Conservation (phyloP, 1,140 invertebrate species). For the Tigriopus japonicus region DNA sequence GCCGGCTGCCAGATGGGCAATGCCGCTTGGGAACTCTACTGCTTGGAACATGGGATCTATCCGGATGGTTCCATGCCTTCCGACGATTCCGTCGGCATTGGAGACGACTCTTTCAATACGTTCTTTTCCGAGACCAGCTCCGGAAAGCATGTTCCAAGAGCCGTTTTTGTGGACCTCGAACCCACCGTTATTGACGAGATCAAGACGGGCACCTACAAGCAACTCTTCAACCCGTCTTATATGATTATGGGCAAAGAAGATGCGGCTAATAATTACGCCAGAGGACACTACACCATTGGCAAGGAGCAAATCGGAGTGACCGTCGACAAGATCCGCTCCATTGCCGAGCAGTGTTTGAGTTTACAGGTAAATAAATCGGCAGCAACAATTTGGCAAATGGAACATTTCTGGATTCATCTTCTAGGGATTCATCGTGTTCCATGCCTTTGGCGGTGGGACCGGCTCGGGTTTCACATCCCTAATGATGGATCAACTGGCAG, state of each 20-base stretch:
- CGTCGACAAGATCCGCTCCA: conserved; percentile 25
- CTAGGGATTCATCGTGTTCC: background rate
- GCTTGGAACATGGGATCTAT: conserved; percentile 23
- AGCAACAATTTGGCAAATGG: too few relatives aligned
- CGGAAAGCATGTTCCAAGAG: conserved; percentile 33
- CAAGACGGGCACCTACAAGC: conserved; percentile 30
- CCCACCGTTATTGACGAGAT: conserved; percentile 33
- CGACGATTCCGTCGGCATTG: conserved; percentile 32
- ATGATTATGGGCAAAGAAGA: conserved; percentile 40
- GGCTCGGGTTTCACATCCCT: background rate
- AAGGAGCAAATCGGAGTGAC: conserved; percentile 31
- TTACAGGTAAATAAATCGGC: conserved; percentile 1
- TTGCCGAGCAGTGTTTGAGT: conserved; percentile 20
- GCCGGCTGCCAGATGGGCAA: conserved; percentile 23
- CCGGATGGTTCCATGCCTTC: conserved; percentile 24
- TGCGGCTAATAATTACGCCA: conserved; percentile 37
- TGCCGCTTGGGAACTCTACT: conserved; percentile 23
- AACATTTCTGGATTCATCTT: too few relatives aligned
- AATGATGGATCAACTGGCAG: conserved; percentile 9
- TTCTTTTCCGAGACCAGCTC: conserved; percentile 64
- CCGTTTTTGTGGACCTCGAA: conserved; percentile 36
- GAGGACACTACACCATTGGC: conserved; percentile 39
- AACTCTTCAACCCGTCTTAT: conserved; percentile 35
- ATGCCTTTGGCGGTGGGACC: background rate
- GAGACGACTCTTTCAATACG: conserved; percentile 65